Conservation (phyloP, 2,797 vertebrate genomes). For the Syngnathus acus region DNA sequence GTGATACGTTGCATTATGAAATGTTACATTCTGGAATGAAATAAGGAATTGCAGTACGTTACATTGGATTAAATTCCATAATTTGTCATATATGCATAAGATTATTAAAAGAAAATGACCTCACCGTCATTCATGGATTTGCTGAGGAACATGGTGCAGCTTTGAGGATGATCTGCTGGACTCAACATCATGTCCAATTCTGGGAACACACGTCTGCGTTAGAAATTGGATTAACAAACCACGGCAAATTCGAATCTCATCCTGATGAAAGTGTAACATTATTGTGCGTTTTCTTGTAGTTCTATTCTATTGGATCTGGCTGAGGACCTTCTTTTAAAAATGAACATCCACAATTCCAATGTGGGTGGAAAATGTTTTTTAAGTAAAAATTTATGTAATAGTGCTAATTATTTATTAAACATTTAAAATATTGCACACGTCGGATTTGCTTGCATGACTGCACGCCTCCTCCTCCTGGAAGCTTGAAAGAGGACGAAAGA, state of each 20-base stretch:
- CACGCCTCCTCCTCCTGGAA: background rate
- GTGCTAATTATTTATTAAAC: too few species aligned
- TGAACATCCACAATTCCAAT: background rate
- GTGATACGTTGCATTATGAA: background rate
- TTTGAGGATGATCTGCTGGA: conserved; percentile 4
- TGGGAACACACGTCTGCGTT: background rate
- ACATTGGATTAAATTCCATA: background rate
- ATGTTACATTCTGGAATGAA: background rate
- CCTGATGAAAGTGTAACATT: too few species aligned
- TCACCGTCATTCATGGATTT: conserved; percentile 3
- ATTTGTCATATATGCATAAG: background rate
- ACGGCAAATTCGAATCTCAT: too few species aligned
- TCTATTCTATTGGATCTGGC: too few species aligned
- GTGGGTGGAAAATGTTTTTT: background rate
- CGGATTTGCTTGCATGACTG: background rate
- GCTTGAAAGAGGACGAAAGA: background rate
- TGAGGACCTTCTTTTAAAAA: background rate
- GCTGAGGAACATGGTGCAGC: conserved; percentile 4
- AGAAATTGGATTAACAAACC: too few species aligned
- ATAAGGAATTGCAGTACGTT: background rate
- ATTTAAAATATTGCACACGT: too few species aligned
- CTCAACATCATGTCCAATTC: conserved; percentile 1
- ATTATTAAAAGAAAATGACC: background rate
- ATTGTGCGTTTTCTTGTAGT: too few species aligned
- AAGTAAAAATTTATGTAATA: too few species aligned